Evolutionary conservation across 2,113 vertebrate species (phyloP), one percentile per base, ranked within the genome.

Genomic region (Elanus axillaris): DNA sequence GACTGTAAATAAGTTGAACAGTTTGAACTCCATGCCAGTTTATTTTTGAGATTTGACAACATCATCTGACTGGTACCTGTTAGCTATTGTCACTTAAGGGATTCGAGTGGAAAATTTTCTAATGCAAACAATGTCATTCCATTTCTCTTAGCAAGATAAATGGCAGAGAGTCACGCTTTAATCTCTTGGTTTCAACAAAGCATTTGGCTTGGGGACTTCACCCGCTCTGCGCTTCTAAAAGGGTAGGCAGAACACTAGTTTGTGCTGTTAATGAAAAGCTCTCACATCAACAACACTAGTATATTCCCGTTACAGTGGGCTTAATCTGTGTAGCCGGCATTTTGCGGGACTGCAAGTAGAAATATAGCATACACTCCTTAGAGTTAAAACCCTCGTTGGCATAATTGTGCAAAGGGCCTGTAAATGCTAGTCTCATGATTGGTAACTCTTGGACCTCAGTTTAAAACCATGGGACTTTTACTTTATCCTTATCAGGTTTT

Each of bases 1-100:
- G 71, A 92, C 87, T 96, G 42, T 90, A 66, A 95, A 78, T 94
- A 97, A 89, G 83, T 66, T n/a, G 82, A 89, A 93, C 92, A 88
- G 58, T 90, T 92, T 88, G 94, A 94, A 88, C 96, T 90, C 91
- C 82, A 53, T 60, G 66, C 73, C 88, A 42, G 72, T 86, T 86
- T 95, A 86, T 89, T 94, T 97, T 96, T 73, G 75, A 96, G 95
- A 53, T 80, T 48, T 84, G 90, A 69, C 89, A 83, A 32, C n/a
- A 7, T 88, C 88, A 3, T 86, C 19, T 93, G 67, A 10, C 82
- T 55, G 89, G 95, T 95, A 86, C 96, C 95, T 86, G 82, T 90
- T 89, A 60, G 78, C 90, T 91, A 7, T 50, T 80, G 92, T 82
- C 96, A 26, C 72, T 82, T 40, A 58, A 59, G 91, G 91, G 81